Evolutionary conservation across 2,113 vertebrate genomes (phyloP).

Genomic region (Alouatta palliata): DNA sequence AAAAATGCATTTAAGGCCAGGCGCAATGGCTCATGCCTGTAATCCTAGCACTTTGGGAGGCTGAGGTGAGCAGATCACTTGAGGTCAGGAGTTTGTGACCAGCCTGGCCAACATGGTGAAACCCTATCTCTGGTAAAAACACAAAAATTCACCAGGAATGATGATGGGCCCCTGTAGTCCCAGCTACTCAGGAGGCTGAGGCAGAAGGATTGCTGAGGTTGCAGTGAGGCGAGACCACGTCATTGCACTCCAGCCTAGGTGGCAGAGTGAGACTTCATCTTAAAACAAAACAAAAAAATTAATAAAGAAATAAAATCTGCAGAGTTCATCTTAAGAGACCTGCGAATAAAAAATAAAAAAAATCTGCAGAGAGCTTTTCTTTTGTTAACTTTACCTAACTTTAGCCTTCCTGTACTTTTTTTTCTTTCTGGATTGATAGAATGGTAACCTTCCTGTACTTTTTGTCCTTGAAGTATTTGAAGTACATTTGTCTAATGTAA

Average conservation of each 20-base stretch:
- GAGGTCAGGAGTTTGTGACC: background rate
- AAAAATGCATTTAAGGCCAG: background rate
- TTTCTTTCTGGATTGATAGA: too few relatives aligned
- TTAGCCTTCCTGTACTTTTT: background rate
- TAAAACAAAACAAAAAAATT: background rate
- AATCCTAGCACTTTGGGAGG: background rate
- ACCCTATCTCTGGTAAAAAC: background rate
- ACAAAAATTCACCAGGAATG: background rate
- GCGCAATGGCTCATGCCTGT: background rate
- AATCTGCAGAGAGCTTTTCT: background rate
- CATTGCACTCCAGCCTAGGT: background rate
- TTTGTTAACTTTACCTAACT: background rate
- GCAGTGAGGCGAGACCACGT: background rate
- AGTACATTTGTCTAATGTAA: background rate
- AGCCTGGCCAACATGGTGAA: background rate
- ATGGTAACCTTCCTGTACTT: background rate
- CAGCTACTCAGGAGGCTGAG: background rate
- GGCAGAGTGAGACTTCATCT: background rate
- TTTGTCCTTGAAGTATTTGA: background rate
- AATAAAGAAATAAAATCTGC: background rate
- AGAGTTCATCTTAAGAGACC: too few relatives aligned
- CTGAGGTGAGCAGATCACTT: background rate
- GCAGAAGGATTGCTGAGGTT: background rate
- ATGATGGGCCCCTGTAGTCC: background rate
- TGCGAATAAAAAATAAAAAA: background rate